phyloP scores from a whole-genome alignment of 2,113 vertebrate species.

The Archilochus colubris region DNA sequence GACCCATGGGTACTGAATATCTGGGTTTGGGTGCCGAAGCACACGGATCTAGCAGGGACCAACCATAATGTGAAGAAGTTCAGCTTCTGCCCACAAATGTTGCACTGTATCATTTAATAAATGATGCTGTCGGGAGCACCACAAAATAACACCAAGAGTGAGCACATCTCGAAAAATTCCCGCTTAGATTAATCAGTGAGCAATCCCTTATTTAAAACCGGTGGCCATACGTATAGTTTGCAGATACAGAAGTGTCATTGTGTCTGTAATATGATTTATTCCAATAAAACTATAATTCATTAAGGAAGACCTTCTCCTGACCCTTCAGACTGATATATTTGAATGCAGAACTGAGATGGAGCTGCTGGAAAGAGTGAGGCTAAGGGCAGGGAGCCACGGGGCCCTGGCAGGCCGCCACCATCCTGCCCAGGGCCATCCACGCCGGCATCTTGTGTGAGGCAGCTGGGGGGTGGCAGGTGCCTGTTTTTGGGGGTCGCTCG shows the following conservation, averaged over 20 bases:
- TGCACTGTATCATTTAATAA: background rate
- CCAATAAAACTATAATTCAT: background rate
- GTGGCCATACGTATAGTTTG: fast-evolving
- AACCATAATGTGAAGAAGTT: fast-evolving
- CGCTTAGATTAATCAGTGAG: background rate
- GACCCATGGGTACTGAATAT: background rate
- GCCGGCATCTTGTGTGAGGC: background rate
- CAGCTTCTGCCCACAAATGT: background rate
- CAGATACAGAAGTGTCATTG: background rate
- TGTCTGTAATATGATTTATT: background rate
- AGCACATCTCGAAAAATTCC: background rate
- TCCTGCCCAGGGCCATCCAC: fast-evolving
- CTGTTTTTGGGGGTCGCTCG: background rate
- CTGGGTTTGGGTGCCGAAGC: background rate
- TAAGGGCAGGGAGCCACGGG: fast-evolving
- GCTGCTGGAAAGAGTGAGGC: background rate
- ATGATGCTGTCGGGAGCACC: background rate
- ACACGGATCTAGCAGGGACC: background rate
- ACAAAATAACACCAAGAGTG: background rate
- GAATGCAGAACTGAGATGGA: background rate
- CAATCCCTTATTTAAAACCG: background rate
- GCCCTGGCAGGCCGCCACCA: background rate
- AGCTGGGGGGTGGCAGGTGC: fast-evolving
- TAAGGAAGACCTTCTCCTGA: background rate
- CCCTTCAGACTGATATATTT: background rate